Conservation (phyloP, 2,888 invertebrate species). For the Acronicta leporina region DNA sequence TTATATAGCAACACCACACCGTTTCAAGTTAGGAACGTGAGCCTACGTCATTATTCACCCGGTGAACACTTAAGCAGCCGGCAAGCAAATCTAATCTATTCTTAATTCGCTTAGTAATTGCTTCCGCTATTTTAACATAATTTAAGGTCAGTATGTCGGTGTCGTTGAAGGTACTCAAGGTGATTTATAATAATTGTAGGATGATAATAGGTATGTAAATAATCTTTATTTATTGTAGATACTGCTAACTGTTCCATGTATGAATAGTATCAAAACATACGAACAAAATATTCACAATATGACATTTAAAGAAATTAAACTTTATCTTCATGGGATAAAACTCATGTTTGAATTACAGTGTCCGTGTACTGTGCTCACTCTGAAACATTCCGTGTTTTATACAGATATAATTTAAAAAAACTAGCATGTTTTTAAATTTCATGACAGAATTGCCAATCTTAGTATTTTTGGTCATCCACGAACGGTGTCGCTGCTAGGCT, state of each 20-base stretch:
- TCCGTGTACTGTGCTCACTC: no score
- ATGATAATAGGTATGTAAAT: slow-evolving; percentile 26
- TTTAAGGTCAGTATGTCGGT: slow-evolving; percentile 33
- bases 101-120: slow-evolving; percentile 32
- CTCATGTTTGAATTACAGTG: no score
- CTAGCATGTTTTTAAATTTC: no score
- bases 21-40: slow-evolving; percentile 16
- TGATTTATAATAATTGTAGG: slow-evolving; percentile 34
- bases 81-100: slow-evolving; percentile 42
- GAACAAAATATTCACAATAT: no score
- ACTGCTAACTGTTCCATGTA: slow-evolving; percentile 15
- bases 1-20: not conserved
- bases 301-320: no score
- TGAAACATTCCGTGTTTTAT: no score
- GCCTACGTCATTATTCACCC: slow-evolving; percentile 7
- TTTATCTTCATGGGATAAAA: no score
- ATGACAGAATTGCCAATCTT: no score
- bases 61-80: slow-evolving; percentile 10
- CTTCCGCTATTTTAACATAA: slow-evolving; percentile 50
- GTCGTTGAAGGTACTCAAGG: slow-evolving; percentile 38
- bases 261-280: not conserved
- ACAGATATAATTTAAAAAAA: no score
- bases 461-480: no score
- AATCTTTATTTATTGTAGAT: slow-evolving; percentile 17
- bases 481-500: no score